Percentiles rank a stretch among this genome's conserved stretches.
Evolutionary conservation across 2,888 invertebrate species (phyloP).

Genomic region (Agriopis leucophaearia): DNA sequence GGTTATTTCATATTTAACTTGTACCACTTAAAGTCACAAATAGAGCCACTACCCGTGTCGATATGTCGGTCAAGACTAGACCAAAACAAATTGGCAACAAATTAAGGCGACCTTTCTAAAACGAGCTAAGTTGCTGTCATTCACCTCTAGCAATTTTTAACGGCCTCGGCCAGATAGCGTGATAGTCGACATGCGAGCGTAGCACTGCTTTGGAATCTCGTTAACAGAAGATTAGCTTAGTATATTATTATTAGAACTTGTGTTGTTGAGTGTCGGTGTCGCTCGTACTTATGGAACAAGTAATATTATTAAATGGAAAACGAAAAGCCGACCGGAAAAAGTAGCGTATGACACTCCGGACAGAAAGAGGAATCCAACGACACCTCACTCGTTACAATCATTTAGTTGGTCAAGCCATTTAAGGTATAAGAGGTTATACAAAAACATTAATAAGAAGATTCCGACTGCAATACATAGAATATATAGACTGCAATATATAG

Average conservation of each 20-base stretch:
- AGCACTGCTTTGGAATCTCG: background rate
- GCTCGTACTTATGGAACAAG: background rate
- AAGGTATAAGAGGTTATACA: too few relatives aligned
- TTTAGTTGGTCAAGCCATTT: too few relatives aligned
- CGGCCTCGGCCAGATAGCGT: constrained; percentile 39
- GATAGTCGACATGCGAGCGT: background rate
- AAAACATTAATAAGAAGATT: too few relatives aligned
- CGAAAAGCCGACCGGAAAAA: too few relatives aligned
- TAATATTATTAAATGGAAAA: background rate
- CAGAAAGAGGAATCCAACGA: too few relatives aligned
- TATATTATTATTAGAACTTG: background rate
- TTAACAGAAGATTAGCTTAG: background rate
- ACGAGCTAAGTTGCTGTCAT: constrained; percentile 41
- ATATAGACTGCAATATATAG: too few relatives aligned
- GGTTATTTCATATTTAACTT: background rate
- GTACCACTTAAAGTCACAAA: constrained; percentile 1
- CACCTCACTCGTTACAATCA: too few relatives aligned
- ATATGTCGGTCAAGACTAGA: constrained; percentile 44
- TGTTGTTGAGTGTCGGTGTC: background rate
- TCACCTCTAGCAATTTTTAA: constrained; percentile 45
- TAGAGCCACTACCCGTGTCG: constrained; percentile 12
- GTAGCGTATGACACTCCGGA: too few relatives aligned
- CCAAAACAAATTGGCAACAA: constrained; percentile 34
- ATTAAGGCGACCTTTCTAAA: constrained; percentile 43
- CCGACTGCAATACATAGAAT: too few relatives aligned